Base-by-base conservation (phyloP, 2,797 vertebrate species). In the Gephyroberyx darwinii region DNA sequence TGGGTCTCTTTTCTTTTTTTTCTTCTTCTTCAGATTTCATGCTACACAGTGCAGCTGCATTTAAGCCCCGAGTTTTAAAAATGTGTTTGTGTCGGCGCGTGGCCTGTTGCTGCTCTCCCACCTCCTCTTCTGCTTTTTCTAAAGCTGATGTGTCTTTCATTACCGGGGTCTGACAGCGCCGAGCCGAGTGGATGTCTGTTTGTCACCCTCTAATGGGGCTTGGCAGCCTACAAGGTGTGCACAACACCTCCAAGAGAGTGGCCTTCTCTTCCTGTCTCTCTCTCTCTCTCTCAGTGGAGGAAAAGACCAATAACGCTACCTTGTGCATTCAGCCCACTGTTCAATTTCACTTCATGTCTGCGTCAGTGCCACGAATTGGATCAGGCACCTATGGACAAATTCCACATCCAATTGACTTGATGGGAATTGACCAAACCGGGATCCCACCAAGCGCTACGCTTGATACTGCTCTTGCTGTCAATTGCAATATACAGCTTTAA, bases 181-280 rank as follows among this genome's bases (percentile, higher is more conserved):
- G 86, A 86, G 89, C 68, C 84, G 65, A 77, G 83, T 47, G 78
- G 85, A 88, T 80, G 78, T 90, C 85, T 89, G 89, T 87, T 92
- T 89, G 92, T 90, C 89, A 90, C 87, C 84, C 81, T 89, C 90
- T 92, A 93, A 93, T 90, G 86, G 87, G 89, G 80, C 86, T 55
- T 86, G 91, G 86, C 91, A 91, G 84, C 75, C 79, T 86, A 92
- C 89, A 90, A 90, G 89, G 89, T 89, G 88, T 80, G 82, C 87
- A 77, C 80, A 77, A 73, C 86, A 75, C 85, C 87, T 90, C 81
- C 31, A 85, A 85, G 84, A 90, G 80, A 83, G 84, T 71, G 79
- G 82, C 86, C 84, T 64, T 77, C 84, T 82, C 75, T 78, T 62
- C 59, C 84, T 57, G 75, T 82, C 83, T 83, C 48, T 20, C n/a